Evolutionary conservation across 2,797 vertebrate species (phyloP), one percentile per base, ranked within the genome.

Genomic region (Acrossocheilus wenchowensis): DNA sequence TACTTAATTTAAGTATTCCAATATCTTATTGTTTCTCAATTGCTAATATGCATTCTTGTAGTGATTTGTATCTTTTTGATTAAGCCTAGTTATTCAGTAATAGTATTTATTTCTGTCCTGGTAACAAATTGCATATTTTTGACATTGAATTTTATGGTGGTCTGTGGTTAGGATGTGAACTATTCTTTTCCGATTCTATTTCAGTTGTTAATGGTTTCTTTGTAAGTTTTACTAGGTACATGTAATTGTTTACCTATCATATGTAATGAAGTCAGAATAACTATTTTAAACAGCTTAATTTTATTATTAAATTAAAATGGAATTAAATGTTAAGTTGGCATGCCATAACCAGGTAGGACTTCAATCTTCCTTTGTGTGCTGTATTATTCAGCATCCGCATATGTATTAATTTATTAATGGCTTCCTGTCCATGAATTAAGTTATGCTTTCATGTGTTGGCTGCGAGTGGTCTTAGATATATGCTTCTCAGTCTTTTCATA

Each of bases 321-420:
- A 43, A 79, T 79, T 79, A 43, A 62, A 62, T 62, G 39, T 19
- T 62, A 62, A 62, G 1, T 0, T 19, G 36, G 54, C 36, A 14
- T 78, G 77, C 77, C 77, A 78, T 78, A 17, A 3, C 4, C 54
- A 64, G 54, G 82, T 34, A 84, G 3, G 6, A 66, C 21, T 19
- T 66, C 12, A 45, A 8, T 64, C n/a, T 54, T 71, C 11, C 48
- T 73, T 39, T 60, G 9, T 82, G 23, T 14, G 39, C 52, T 60
- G 52, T 62, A 43, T 83, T 83, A 83, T 83, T 60, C 30, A 54
- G 36, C 50, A 54, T 71, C 34, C 45, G 7, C 48, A n/a, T 41
- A 71, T 41, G 48, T 68, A 72, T 82, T 54, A 0, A 71, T 82
- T 19, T 72, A 71, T 82, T 54, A 54, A 84, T 78, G 15, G 10